A percentile compares a stretch with the other conserved stretches of the same genome.
Evolutionary conservation across 2,888 invertebrate genomes (phyloP).

Genomic region (Ophion slaviceki): DNA sequence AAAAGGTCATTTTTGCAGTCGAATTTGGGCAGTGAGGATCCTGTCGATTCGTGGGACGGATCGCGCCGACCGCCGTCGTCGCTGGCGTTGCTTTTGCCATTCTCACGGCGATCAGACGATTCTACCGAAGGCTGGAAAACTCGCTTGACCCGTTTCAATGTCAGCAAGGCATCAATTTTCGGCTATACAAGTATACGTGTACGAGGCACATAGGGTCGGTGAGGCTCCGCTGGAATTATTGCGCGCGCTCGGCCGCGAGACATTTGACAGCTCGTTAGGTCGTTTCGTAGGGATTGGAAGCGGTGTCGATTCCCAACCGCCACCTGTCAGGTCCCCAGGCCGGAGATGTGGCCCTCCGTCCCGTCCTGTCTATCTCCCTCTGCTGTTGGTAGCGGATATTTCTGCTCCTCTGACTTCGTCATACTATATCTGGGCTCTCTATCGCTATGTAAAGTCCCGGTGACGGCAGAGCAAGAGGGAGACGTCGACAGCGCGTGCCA

Average conservation of each 20-base stretch:
- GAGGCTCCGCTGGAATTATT: constrained; percentile 55
- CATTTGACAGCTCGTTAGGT: constrained; percentile 77
- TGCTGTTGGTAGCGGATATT: constrained; percentile 5
- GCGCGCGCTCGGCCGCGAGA: constrained; percentile 64
- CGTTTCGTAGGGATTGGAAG: constrained; percentile 66
- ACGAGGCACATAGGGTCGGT: constrained; percentile 1
- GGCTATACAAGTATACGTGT: neutral
- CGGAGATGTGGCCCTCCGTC: constrained; percentile 30
- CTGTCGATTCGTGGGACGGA: too few relatives aligned
- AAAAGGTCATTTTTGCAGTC: too few relatives aligned
- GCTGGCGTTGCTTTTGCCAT: neutral
- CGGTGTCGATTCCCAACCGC: constrained; percentile 67
- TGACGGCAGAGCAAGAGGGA: constrained; percentile 35
- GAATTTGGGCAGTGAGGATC: too few relatives aligned
- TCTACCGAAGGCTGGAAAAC: constrained; percentile 20
- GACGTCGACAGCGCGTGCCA: constrained; percentile 52
- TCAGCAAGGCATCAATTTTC: constrained; percentile 2
- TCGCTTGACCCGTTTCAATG: neutral
- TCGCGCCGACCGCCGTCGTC: neutral
- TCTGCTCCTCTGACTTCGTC: constrained; percentile 22
- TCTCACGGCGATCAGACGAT: constrained; percentile 12
- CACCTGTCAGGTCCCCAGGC: constrained; percentile 63
- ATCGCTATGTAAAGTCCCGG: constrained; percentile 17
- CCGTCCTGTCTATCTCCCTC: constrained; percentile 45
- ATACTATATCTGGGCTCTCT: constrained; percentile 13